Evolutionary conservation across 2,113 vertebrate species (phyloP).

Genomic region (Azemiops feae): DNA sequence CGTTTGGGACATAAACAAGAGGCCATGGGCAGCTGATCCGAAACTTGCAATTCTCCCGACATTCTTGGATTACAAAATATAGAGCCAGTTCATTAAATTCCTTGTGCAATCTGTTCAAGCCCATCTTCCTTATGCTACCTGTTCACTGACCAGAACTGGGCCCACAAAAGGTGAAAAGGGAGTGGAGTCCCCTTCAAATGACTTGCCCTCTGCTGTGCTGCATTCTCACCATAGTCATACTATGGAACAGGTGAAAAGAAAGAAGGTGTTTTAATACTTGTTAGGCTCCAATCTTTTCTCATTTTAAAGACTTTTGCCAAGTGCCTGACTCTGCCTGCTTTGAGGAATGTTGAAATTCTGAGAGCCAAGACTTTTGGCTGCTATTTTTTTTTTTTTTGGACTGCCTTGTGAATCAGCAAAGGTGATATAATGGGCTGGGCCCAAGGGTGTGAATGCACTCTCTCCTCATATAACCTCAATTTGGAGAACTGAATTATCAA

Average conservation of each 20-base stretch:
- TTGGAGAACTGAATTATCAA: neutral
- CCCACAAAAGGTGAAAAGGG: neutral
- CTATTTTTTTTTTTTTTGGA: neutral
- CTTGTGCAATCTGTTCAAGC: neutral
- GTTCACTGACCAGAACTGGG: neutral
- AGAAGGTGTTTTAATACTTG: neutral
- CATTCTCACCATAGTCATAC: neutral
- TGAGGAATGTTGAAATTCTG: neutral
- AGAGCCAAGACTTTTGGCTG: neutral
- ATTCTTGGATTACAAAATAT: neutral
- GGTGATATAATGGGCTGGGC: neutral
- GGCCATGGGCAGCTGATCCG: neutral
- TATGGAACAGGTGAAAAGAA: neutral
- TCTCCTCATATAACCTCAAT: neutral
- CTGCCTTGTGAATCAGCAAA: neutral
- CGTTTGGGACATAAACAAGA: neutral
- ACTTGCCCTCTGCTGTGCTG: neutral
- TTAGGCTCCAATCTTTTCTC: neutral
- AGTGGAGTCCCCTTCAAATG: neutral
- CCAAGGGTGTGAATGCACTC: neutral
- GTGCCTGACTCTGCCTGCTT: neutral
- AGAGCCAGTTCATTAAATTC: neutral
- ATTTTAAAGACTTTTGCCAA: neutral
- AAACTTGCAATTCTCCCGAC: neutral
- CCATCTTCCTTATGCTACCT: neutral